Conservation (phyloP, 1,140 invertebrate species). For the Drosophila ogumai region DNA sequence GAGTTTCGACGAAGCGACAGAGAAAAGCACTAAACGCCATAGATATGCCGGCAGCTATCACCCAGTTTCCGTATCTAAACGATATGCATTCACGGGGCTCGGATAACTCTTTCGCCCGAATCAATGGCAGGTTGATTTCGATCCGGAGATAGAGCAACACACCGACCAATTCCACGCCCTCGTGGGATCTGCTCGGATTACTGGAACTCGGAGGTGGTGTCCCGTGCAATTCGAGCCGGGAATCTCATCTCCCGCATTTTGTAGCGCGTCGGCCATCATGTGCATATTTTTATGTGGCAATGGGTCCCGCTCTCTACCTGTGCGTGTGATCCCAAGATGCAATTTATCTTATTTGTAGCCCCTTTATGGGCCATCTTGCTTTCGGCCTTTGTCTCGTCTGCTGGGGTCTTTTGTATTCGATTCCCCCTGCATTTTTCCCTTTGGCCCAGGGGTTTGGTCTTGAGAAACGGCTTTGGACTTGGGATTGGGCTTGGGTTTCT, state of each 20-base stretch:
- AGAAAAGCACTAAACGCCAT: constrained; percentile 39
- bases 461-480: constrained; percentile 4
- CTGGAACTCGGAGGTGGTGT: neutral
- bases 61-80: constrained; percentile 21
- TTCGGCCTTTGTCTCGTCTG: constrained; percentile 70
- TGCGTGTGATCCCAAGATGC: constrained; percentile 79
- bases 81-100: constrained; percentile 28
- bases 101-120: constrained; percentile 32
- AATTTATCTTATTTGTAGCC: constrained; percentile 84
- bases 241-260: constrained; percentile 40
- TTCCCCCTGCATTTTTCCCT: constrained; percentile 47
- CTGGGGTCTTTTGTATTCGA: constrained; percentile 68
- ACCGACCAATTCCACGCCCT: constrained; percentile 25
- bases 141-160: constrained; percentile 26
- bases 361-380: constrained; percentile 77
- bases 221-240: constrained; percentile 53
- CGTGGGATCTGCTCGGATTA: constrained; percentile 49
- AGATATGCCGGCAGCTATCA: constrained; percentile 38
- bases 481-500: neutral
- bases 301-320: constrained; percentile 33
- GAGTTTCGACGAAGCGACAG: constrained; percentile 26
- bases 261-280: constrained; percentile 60
- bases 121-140: constrained; percentile 45
- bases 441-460: constrained; percentile 3
- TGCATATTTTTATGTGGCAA: constrained; percentile 70